Conservation (phyloP, 1,140 invertebrate genomes). For the Hirudo medicinalis region DNA sequence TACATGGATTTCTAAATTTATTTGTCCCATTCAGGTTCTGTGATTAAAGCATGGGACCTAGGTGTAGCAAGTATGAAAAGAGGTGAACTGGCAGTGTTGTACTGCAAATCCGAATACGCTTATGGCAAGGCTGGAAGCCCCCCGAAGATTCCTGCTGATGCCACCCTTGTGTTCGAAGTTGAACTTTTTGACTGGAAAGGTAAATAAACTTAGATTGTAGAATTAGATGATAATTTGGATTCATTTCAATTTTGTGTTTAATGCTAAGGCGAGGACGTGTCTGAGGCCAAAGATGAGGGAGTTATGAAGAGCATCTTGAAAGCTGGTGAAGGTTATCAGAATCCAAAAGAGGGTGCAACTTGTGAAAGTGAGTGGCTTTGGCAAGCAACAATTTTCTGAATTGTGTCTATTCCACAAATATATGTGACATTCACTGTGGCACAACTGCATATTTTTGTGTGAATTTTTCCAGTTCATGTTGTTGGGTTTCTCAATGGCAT, state of each 20-base stretch:
- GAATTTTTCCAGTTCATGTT: slow-evolving; percentile 56
- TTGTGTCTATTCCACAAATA: neutral
- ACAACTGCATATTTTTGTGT: neutral
- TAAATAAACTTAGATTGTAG: slow-evolving; percentile 18
- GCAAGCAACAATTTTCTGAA: neutral
- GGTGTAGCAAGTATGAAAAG: slow-evolving; percentile 86
- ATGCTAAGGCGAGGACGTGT: slow-evolving; percentile 62
- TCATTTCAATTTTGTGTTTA: neutral
- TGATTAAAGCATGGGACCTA: slow-evolving; percentile 90
- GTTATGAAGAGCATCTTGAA: slow-evolving; percentile 60
- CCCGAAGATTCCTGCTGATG: slow-evolving; percentile 75
- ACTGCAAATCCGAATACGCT: slow-evolving; percentile 74
- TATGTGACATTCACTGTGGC: neutral
- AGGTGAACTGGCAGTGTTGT: slow-evolving; percentile 70
- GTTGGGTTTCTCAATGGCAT: slow-evolving; percentile 55
- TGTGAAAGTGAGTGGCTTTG: slow-evolving; percentile 31
- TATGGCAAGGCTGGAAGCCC: slow-evolving; percentile 72
- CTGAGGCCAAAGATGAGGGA: slow-evolving; percentile 63
- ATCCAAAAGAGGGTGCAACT: slow-evolving; percentile 63
- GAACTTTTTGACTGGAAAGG: slow-evolving; percentile 41
- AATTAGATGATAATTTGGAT: neutral
- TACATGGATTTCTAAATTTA: neutral
- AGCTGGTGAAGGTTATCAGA: slow-evolving; percentile 53
- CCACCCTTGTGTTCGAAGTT: slow-evolving; percentile 79
- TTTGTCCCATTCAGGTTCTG: slow-evolving; percentile 44